Conservation (phyloP, 2,113 vertebrate genomes). For the Pycnonotus jocosus region DNA sequence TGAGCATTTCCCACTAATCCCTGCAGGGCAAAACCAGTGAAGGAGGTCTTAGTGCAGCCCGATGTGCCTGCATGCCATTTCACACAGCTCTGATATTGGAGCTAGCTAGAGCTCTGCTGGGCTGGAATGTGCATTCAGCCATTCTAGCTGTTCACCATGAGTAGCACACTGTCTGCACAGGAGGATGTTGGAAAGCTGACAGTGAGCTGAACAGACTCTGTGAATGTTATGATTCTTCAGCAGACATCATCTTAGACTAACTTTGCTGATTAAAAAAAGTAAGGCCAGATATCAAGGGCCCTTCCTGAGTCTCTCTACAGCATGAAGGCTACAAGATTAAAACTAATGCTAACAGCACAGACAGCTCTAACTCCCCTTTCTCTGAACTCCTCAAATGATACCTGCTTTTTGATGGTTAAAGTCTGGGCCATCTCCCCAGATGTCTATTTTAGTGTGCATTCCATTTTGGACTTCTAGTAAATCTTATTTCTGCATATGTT, state of each 20-base stretch:
- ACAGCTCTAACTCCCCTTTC: neutral
- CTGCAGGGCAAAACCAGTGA: neutral
- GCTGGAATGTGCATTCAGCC: neutral
- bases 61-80: neutral
- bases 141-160: neutral
- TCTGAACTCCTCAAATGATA: neutral
- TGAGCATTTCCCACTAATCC: neutral
- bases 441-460: neutral
- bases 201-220: neutral
- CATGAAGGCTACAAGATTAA: neutral
- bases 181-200: neutral
- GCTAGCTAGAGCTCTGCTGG: neutral
- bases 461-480: neutral
- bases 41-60: neutral
- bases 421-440: neutral
- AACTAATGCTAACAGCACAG: neutral
- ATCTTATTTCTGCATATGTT: neutral
- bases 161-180: neutral
- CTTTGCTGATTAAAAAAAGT: neutral
- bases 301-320: neutral
- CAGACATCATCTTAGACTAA: neutral
- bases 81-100: neutral
- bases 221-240: neutral
- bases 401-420: neutral
- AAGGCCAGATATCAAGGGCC: neutral